Base-by-base conservation (phyloP, 2,888 invertebrate genomes). In the Agonopterix alstromeriana region DNA sequence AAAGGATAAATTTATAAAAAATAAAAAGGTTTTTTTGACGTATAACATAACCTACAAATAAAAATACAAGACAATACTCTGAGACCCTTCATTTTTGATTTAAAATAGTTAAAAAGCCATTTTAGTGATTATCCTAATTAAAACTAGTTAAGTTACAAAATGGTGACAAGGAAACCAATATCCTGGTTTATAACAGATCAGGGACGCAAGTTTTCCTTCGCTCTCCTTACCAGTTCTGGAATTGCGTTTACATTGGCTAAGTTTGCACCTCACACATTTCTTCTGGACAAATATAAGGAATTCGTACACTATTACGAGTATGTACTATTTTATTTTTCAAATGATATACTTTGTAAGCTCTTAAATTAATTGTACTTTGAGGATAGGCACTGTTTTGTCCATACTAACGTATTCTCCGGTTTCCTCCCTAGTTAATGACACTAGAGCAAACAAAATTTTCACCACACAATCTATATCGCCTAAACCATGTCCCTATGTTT, bases 241-340 rank as follows among this genome's bases (percentile, higher is more conserved):
- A 57, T 89, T n/a, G 80, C 81, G 1, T 78, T 84, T 36, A 90
- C 91, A 53, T 82, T 88, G 56, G 84, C 78, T 4, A 90, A 90
- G 70, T 90, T 88, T 67, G 53, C 90, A 40, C 93, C 94, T 0
- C 90, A 94, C 51, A 92, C 93, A 1, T 68, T 92, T 53, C 79
- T 91, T 0, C 57, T 94, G 1, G 70, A 90, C 2, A 84, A 92
- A 65, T 93, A 93, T 63, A 90, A 89, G 65, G 89, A 92, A 36
- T 78, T 92, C 53, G 86, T 93, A 5, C 91, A 92, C 53, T 87
- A 91, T 59, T 94, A 94, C 72, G 91, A 88, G 94, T 92, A 78
- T 71, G 75, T 38, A n/a, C 38, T 38, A 9, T 38, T 38, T 38
- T 38, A n/a, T 38, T 38, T 9, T 38, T 8, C n/a, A 38, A 38